A percentile compares a stretch with the other conserved stretches of the same genome.
phyloP scores from a whole-genome alignment of 1,140 invertebrate genomes.

The Saccostrea cuccullata region DNA sequence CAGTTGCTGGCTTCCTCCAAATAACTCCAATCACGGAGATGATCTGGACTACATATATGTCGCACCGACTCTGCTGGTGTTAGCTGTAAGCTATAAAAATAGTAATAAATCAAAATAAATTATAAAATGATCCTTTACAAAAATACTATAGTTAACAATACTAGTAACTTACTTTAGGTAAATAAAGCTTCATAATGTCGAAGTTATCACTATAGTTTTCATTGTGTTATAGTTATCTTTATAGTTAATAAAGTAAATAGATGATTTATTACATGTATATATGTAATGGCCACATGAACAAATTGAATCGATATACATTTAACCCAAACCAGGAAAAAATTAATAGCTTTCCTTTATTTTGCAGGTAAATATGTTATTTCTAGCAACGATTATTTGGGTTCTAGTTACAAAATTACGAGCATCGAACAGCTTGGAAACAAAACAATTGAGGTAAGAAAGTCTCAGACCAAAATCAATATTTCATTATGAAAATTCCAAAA shows the following conservation, averaged over 20 bases:
- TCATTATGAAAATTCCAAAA: no score
- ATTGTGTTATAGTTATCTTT: no score
- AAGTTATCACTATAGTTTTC: no score
- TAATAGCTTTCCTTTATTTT: constrained; percentile 74
- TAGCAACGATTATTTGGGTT: constrained; percentile 95
- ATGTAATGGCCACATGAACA: no score
- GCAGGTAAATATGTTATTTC: constrained; percentile 90
- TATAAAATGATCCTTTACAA: no score
- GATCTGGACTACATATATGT: constrained; percentile 70
- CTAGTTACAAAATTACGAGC: constrained; percentile 94
- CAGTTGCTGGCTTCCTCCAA: not conserved
- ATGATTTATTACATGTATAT: no score
- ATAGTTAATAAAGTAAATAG: no score
- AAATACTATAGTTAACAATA: no score
- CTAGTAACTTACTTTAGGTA: no score
- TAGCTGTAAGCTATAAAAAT: not conserved
- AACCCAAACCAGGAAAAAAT: constrained; percentile 60
- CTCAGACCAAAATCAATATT: no score
- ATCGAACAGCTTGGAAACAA: constrained; percentile 90
- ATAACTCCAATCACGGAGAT: constrained; percentile 39
- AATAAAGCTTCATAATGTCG: no score
- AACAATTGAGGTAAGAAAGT: constrained; percentile 86
- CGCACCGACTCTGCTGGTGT: not conserved
- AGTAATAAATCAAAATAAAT: not conserved
- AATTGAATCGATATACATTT: not conserved